These are phyloP conservation scores for Pectinophora gossypiella DNA, from an alignment of 1,140 invertebrate species.

Conservation along the genomic window DNA sequence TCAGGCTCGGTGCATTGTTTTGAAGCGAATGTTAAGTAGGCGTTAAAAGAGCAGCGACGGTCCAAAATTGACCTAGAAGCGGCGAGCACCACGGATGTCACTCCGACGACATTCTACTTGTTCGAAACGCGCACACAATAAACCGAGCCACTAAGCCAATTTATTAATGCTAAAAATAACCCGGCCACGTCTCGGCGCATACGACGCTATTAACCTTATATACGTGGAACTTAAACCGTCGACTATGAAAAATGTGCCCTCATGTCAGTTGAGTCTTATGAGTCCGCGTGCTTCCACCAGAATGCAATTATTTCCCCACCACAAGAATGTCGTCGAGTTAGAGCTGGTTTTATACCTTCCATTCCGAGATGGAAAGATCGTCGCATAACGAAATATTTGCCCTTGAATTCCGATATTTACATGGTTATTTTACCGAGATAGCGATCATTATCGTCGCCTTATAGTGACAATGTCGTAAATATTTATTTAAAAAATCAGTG, in stretches of 20 bases:
- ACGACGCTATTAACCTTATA: constrained; percentile 65
- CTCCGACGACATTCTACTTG: constrained; percentile 34
- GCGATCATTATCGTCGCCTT: too few relatives aligned
- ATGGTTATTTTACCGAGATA: constrained; percentile 17
- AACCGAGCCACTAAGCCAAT: constrained; percentile 68
- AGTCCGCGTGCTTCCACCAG: constrained; percentile 23
- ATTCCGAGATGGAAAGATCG: constrained; percentile 11
- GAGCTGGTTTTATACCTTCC: constrained; percentile 26
- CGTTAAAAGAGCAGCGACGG: constrained; percentile 20
- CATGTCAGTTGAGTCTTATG: constrained; percentile 12
- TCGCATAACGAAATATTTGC: constrained; percentile 21
- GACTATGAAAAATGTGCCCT: constrained; percentile 44
- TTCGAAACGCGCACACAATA: constrained; percentile 60
- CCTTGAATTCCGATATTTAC: constrained; percentile 31
- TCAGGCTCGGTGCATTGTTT: constrained; percentile 19
- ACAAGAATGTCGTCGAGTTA: constrained; percentile 32
- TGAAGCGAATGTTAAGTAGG: constrained; percentile 20
- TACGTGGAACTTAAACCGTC: constrained; percentile 48
- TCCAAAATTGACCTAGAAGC: constrained; percentile 37
- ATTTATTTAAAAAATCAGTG: too few relatives aligned
- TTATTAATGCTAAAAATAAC: constrained; percentile 73
- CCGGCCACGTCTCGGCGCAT: constrained; percentile 55
- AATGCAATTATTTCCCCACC: constrained; percentile 40
- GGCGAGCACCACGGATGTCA: constrained; percentile 27
- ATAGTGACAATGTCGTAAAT: too few relatives aligned